These are phyloP conservation scores for Tachystola acroxantha DNA, from an alignment of 2,888 invertebrate species.

Conservation along the genomic window DNA sequence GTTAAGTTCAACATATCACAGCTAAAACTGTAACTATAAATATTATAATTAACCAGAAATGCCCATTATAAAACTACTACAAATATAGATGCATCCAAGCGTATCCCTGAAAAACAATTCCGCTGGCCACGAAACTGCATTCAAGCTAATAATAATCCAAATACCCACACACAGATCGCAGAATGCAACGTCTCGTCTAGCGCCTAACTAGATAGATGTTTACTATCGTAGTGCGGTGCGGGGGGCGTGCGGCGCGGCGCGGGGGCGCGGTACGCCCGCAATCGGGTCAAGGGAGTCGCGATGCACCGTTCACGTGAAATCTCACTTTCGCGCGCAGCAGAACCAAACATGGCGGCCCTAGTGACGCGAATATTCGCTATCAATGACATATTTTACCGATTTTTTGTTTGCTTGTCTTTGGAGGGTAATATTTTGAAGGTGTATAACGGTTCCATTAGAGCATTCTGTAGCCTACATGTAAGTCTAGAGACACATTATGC, in stretches of 20 bases:
- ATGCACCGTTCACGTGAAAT: constrained; percentile 76
- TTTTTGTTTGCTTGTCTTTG: no score
- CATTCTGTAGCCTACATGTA: no score
- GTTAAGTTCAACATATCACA: no score
- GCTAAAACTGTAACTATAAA: no score
- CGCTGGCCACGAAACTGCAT: constrained; percentile 18
- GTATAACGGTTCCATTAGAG: no score
- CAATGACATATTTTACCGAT: constrained; percentile 52
- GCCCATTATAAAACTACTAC: no score
- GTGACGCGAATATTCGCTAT: constrained; percentile 58
- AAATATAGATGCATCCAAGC: no score
- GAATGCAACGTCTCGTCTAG: constrained; percentile 37
- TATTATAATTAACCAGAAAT: no score
- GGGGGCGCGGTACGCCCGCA: constrained; percentile 32
- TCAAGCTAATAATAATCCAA: constrained; percentile 28
- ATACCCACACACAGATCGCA: constrained; percentile 17
- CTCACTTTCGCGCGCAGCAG: constrained; percentile 76
- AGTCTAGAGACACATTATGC: no score
- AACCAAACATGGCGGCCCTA: constrained; percentile 62
- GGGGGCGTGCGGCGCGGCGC: constrained; percentile 19
- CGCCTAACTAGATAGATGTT: constrained; percentile 40
- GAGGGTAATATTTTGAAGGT: no score
- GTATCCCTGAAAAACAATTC: constrained; percentile 42
- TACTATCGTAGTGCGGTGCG: constrained; percentile 55
- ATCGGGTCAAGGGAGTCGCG: constrained; percentile 75